These are phyloP conservation scores for Parnassius smintheus DNA, from an alignment of 2,888 invertebrate genomes.

Conservation along the genomic window DNA sequence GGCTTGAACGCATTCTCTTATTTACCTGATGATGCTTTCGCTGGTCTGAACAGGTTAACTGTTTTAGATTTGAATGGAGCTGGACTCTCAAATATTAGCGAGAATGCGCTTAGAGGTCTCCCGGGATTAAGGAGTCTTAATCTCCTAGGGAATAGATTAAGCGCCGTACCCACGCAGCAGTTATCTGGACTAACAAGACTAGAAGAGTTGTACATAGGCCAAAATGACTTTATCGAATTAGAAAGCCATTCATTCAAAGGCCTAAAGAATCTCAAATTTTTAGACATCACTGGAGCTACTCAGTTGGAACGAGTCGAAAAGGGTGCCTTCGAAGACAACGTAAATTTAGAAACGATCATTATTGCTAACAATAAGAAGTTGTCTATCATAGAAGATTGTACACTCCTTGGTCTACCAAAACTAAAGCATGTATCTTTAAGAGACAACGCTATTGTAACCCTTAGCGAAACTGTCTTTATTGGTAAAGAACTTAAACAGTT, in stretches of 20 bases:
- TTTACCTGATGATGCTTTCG: slow-evolving; percentile 89
- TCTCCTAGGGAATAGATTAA: slow-evolving; percentile 89
- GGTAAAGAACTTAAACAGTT: slow-evolving; percentile 89
- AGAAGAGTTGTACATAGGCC: slow-evolving; percentile 90
- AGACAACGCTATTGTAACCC: slow-evolving; percentile 88
- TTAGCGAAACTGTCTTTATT: slow-evolving; percentile 89
- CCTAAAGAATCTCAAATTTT: slow-evolving; percentile 86
- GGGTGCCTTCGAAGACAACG: slow-evolving; percentile 89
- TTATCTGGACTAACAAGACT: slow-evolving; percentile 86
- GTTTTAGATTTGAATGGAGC: slow-evolving; percentile 91
- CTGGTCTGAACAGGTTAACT: slow-evolving; percentile 86
- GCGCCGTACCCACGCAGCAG: slow-evolving; percentile 88
- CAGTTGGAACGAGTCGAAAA: slow-evolving; percentile 86
- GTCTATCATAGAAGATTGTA: slow-evolving; percentile 86
- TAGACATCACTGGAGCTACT: slow-evolving; percentile 90
- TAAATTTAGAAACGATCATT: slow-evolving; percentile 89
- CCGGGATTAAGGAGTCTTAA: slow-evolving; percentile 88
- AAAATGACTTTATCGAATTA: slow-evolving; percentile 88
- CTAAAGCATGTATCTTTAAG: slow-evolving; percentile 87
- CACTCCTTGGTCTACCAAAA: slow-evolving; percentile 89
- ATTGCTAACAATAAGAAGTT: slow-evolving; percentile 90
- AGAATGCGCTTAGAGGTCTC: slow-evolving; percentile 87
- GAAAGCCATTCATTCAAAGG: slow-evolving; percentile 89
- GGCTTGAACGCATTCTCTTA: slow-evolving; percentile 90
- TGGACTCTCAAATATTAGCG: slow-evolving; percentile 89